Evolutionary conservation across 2,888 invertebrate species (phyloP).

Genomic region (Idaea aversata): DNA sequence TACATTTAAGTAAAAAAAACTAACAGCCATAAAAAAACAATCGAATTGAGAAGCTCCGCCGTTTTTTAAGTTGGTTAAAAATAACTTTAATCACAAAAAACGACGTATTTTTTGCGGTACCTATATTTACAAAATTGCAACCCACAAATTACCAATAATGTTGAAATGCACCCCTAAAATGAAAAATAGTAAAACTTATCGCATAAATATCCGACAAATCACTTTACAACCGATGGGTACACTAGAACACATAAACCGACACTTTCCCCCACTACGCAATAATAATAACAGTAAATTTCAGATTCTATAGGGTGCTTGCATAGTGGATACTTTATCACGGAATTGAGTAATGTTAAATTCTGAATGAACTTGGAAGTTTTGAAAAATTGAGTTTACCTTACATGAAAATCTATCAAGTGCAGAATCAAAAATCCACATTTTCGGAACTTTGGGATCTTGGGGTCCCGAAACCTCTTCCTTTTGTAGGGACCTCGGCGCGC

Average conservation of each 20-base stretch:
- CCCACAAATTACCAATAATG: not conserved
- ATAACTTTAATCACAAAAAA: not conserved
- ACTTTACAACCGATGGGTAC: conserved; percentile 60
- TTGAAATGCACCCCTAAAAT: conserved; percentile 11
- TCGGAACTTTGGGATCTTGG: no score
- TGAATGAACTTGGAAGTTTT: no score
- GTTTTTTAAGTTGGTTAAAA: no score
- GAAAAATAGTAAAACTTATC: conserved; percentile 26
- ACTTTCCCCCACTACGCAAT: conserved; percentile 57
- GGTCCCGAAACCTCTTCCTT: no score
- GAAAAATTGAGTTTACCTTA: no score
- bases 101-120: not conserved
- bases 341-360: no score
- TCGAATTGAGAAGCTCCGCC: no score
- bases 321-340: not conserved
- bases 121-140: not conserved
- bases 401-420: no score
- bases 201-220: conserved; percentile 49
- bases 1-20: no score
- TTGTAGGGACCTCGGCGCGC: no score
- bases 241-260: conserved; percentile 60
- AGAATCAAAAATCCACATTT: no score
- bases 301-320: conserved; percentile 17
- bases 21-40: no score
- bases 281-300: conserved; percentile 72